These are phyloP conservation scores for Mesoclemmys tuberculata DNA, from an alignment of 2,113 vertebrate species.

Conservation along the genomic window DNA sequence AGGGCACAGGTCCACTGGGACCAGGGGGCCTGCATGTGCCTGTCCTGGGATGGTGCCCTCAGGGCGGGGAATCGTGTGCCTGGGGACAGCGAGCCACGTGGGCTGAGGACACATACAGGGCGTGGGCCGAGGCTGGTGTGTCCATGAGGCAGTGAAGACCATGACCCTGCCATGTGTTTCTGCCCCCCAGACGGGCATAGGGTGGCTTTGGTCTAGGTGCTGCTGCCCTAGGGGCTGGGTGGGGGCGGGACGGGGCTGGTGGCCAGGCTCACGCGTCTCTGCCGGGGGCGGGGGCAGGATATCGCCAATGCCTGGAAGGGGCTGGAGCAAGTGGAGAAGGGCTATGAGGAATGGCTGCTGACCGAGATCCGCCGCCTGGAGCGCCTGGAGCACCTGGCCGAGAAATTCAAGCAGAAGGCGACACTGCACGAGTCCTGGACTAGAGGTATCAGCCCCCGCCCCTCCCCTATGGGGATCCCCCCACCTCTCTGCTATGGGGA, in stretches of 20 bases:
- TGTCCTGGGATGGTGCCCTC: background rate
- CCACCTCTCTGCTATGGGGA: no score
- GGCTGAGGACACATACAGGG: background rate
- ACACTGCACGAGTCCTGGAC: constrained; percentile 90
- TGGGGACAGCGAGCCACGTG: background rate
- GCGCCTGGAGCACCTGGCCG: constrained; percentile 91
- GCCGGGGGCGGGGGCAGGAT: constrained; percentile 76
- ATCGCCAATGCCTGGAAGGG: constrained; percentile 93
- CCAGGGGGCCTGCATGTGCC: background rate
- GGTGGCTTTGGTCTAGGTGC: background rate
- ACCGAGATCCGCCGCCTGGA: constrained; percentile 92
- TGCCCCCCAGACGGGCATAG: background rate
- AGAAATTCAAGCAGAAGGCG: constrained; percentile 95
- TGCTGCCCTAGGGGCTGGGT: background rate
- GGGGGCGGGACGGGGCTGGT: background rate
- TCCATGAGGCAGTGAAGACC: no score
- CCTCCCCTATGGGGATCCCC: no score
- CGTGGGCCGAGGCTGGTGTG: background rate
- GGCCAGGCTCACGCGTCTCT: background rate
- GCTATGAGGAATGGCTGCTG: constrained; percentile 94
- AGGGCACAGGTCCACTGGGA: background rate
- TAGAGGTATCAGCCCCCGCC: constrained; percentile 74
- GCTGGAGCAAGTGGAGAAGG: constrained; percentile 91
- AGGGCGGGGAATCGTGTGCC: background rate
- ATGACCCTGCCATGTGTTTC: background rate